Percentiles rank a stretch among this genome's conserved stretches.
Conservation (phyloP, 2,888 invertebrate species). For the Tryphoninae sp. region DNA sequence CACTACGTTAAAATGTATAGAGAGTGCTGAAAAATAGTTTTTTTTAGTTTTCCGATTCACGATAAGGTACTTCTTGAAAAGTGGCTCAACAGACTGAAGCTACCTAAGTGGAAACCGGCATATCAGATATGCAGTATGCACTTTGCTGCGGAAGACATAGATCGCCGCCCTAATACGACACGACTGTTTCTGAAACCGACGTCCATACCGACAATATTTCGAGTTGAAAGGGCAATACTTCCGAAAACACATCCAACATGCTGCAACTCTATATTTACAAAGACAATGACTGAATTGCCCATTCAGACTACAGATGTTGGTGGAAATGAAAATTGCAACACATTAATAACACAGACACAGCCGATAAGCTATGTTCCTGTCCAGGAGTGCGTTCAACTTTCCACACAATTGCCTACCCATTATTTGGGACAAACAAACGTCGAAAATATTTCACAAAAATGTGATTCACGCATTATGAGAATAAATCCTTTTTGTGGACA, state of each 20-base stretch:
- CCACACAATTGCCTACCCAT: background rate
- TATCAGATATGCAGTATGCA: constrained; percentile 65
- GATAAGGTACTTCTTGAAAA: constrained; percentile 58
- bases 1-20: background rate
- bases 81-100: constrained; percentile 63
- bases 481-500: background rate
- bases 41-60: constrained; percentile 65
- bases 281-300: background rate
- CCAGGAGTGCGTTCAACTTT: background rate
- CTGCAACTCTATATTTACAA: too few species aligned
- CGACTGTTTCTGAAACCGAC: constrained; percentile 59
- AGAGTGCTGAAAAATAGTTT: background rate
- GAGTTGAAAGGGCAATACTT: background rate
- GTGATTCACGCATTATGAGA: background rate
- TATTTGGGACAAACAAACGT: too few species aligned
- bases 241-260: background rate
- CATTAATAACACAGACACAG: background rate
- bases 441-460: background rate
- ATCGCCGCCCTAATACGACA: constrained; percentile 26
- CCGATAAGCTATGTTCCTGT: constrained; percentile 21
- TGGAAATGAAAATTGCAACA: background rate
- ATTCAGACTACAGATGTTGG: background rate
- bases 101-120: constrained; percentile 53
- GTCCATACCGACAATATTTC: constrained; percentile 68
- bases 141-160: constrained; percentile 61